Evolutionary conservation across 2,113 vertebrate species (phyloP).

Genomic region (Pangasianodon gigas): DNA sequence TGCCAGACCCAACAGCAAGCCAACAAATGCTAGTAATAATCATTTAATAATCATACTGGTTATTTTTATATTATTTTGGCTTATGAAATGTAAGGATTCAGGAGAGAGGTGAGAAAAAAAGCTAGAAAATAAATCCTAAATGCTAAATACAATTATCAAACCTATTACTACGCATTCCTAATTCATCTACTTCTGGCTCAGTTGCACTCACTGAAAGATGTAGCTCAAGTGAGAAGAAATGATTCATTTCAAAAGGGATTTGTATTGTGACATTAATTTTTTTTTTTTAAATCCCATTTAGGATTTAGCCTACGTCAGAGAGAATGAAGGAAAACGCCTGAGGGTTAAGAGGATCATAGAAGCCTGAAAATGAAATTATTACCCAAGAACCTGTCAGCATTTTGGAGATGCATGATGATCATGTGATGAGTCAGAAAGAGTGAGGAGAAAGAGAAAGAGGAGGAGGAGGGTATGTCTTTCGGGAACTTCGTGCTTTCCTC

Average conservation of each 20-base stretch:
- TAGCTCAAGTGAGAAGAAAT: neutral
- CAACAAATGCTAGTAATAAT: neutral
- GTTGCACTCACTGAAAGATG: neutral
- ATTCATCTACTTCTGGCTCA: neutral
- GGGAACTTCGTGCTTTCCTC: slow-evolving; percentile 42
- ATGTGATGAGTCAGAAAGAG: slow-evolving; percentile 10
- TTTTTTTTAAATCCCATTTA: neutral
- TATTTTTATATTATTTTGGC: neutral
- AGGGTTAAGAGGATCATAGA: neutral
- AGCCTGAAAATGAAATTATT: slow-evolving; percentile 7
- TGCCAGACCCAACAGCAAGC: neutral
- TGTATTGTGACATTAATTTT: neutral
- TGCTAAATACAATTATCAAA: neutral
- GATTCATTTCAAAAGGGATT: neutral
- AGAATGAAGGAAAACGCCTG: neutral
- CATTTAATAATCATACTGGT: neutral
- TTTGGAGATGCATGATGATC: neutral
- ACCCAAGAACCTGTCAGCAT: neutral
- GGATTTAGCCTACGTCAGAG: neutral
- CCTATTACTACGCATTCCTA: neutral
- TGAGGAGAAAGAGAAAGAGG: neutral
- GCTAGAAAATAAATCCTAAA: neutral
- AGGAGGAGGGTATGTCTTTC: slow-evolving; percentile 40
- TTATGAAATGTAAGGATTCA: neutral
- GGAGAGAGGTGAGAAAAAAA: neutral